Evolutionary conservation across 1,140 invertebrate genomes (phyloP).

Genomic region (Drosophila nebulosa): DNA sequence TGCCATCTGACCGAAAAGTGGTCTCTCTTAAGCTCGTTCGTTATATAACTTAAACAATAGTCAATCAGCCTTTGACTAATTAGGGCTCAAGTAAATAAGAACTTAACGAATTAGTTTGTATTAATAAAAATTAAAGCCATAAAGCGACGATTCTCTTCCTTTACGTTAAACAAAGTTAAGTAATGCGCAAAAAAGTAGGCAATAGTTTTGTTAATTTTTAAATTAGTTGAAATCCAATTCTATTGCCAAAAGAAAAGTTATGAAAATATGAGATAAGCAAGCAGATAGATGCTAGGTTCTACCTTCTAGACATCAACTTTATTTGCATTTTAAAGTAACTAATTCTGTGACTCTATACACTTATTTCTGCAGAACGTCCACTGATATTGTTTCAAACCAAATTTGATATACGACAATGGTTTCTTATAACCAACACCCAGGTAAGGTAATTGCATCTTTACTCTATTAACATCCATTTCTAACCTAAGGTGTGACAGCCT

Average conservation of each 20-base stretch:
- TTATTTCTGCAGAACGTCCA: slow-evolving; percentile 90
- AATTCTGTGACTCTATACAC: too few species aligned
- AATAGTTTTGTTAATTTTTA: too few species aligned
- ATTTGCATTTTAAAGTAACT: too few species aligned
- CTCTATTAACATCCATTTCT: neutral
- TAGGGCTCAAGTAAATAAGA: neutral
- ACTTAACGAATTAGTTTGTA: neutral
- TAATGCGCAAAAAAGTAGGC: too few species aligned
- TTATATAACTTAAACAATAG: neutral
- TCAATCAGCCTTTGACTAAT: neutral
- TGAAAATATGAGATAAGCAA: too few species aligned
- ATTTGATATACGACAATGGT: slow-evolving; percentile 97
- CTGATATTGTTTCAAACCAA: slow-evolving; percentile 94
- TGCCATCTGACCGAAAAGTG: neutral
- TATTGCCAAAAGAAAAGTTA: too few species aligned
- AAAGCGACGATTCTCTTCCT: too few species aligned
- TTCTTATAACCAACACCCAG: slow-evolving; percentile 85
- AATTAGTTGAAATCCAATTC: neutral
- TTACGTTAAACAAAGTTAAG: too few species aligned
- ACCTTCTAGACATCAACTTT: too few species aligned
- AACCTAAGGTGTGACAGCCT: slow-evolving; percentile 86
- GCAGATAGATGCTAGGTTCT: too few species aligned
- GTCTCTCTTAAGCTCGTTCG: neutral
- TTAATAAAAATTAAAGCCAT: too few species aligned
- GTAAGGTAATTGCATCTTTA: slow-evolving; percentile 80